Evolutionary conservation across 2,113 vertebrate genomes (phyloP).

Genomic region (Heterochromis multidens): DNA sequence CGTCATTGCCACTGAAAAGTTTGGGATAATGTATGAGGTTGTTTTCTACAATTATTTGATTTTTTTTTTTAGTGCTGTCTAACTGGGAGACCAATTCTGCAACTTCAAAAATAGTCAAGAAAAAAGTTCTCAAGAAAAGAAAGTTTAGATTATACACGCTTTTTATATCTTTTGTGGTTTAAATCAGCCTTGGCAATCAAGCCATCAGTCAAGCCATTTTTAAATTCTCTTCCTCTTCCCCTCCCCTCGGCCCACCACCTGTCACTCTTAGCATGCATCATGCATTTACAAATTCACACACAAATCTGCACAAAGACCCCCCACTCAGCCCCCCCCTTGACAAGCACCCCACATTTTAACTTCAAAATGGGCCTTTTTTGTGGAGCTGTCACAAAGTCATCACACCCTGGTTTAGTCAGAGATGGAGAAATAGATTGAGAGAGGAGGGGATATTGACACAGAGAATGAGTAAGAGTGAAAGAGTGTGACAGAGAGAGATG

Average conservation of each 20-base stretch:
- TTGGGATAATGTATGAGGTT: not conserved
- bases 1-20: not conserved
- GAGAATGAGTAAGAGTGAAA: slow-evolving; percentile 56
- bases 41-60: not conserved
- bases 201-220: slow-evolving; percentile 45
- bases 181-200: slow-evolving; percentile 37
- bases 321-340: slow-evolving; percentile 21
- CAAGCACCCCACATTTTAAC: slow-evolving; percentile 58
- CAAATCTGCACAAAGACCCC: slow-evolving; percentile 38
- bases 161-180: slow-evolving; percentile 22
- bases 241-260: slow-evolving; percentile 54
- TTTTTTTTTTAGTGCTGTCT: not conserved
- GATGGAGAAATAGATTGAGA: slow-evolving; percentile 49
- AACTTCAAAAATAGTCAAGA: not conserved
- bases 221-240: slow-evolving; percentile 18
- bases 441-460: slow-evolving; percentile 47
- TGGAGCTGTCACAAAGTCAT: slow-evolving; percentile 62
- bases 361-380: slow-evolving; percentile 53
- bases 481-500: slow-evolving; percentile 51
- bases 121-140: not conserved
- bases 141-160: slow-evolving; percentile 5
- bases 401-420: slow-evolving; percentile 51
- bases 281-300: slow-evolving; percentile 13
- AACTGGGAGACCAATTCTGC: not conserved
- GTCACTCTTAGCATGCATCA: slow-evolving; percentile 40